Percentiles rank a stretch among this genome's conserved stretches.
Conservation (phyloP, 2,113 vertebrate species). For the Chauna torquata region DNA sequence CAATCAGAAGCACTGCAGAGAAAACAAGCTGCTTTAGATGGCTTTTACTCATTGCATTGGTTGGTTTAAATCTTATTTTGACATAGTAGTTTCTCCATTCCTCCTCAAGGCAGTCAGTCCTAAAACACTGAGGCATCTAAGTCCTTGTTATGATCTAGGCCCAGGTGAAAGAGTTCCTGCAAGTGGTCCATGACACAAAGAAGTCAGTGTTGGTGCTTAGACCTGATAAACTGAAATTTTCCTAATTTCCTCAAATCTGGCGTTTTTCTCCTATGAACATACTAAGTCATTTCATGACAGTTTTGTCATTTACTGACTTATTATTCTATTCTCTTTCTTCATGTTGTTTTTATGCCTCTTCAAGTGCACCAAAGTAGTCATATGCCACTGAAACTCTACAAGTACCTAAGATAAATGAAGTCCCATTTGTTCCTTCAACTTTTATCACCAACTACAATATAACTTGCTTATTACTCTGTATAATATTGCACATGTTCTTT, state of each 20-base stretch:
- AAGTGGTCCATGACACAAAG: not conserved
- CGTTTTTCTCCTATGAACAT: not conserved
- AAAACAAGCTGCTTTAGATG: not conserved
- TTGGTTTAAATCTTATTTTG: not conserved
- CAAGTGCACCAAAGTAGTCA: not conserved
- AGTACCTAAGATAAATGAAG: not conserved
- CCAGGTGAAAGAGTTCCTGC: not conserved
- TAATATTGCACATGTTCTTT: not conserved
- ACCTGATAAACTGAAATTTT: not conserved
- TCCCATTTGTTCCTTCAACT: not conserved
- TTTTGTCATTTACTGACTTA: not conserved
- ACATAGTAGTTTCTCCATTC: not conserved
- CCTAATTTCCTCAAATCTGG: not conserved
- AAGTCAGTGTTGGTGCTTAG: not conserved
- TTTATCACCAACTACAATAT: not conserved
- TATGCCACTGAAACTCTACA: not conserved
- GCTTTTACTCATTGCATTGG: not conserved
- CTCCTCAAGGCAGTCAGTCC: accelerated
- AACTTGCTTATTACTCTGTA: not conserved
- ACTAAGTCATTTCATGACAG: accelerated
- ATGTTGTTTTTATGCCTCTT: not conserved
- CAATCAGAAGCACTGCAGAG: not conserved
- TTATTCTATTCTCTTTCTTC: not conserved
- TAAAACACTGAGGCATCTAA: not conserved
- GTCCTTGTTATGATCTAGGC: not conserved